phyloP scores from a whole-genome alignment of 2,113 vertebrate genomes.

The Myodes glareolus region DNA sequence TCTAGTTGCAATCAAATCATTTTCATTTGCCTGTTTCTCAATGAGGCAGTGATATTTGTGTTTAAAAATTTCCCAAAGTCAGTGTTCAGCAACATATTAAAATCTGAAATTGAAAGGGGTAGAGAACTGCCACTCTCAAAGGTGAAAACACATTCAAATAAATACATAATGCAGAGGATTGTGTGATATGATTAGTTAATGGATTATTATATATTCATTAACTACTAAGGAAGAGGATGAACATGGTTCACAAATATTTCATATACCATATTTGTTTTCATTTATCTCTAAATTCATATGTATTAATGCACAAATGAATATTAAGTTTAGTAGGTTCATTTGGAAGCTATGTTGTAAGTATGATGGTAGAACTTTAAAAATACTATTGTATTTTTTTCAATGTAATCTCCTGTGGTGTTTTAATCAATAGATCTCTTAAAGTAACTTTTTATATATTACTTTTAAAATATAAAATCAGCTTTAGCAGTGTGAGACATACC shows the following conservation, averaged over 20 bases:
- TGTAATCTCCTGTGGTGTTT: background rate
- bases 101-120: background rate
- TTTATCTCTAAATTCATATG: background rate
- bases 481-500: background rate
- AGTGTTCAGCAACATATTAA: background rate
- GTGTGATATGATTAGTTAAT: background rate
- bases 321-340: background rate
- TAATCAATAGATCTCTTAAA: background rate
- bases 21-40: background rate
- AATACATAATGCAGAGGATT: background rate
- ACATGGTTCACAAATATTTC: background rate
- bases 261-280: background rate
- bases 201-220: background rate
- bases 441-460: background rate
- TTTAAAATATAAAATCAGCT: background rate
- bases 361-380: background rate
- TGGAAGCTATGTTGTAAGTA: background rate
- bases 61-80: background rate
- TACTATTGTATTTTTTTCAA: background rate
- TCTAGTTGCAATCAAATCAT: background rate
- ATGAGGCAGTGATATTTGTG: background rate
- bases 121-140: background rate
- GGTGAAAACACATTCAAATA: background rate
- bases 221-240: background rate
- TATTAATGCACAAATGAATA: background rate